Conservation (phyloP, 2,113 vertebrate species). For the Pantherophis guttatus region DNA sequence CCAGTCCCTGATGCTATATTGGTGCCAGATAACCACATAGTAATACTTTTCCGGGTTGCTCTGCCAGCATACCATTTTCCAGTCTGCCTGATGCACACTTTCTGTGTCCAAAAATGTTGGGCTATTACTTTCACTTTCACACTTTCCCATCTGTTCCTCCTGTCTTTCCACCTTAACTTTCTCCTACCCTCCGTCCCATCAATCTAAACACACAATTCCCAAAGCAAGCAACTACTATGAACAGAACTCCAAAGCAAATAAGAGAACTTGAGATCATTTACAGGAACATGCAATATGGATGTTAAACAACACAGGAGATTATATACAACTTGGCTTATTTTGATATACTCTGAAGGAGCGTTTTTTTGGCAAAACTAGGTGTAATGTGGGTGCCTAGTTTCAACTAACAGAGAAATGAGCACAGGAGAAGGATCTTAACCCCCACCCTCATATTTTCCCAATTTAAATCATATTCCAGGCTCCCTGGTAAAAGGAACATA, state of each 20-base stretch:
- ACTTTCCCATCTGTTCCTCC: not conserved
- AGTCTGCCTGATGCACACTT: not conserved
- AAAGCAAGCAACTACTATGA: not conserved
- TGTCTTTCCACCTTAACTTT: not conserved
- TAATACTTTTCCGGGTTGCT: not conserved
- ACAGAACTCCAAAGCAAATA: not conserved
- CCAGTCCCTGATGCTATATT: not conserved
- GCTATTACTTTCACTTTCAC: not conserved
- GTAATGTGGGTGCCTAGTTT: not conserved
- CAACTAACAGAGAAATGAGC: not conserved
- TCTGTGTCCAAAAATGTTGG: not conserved
- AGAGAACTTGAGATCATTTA: not conserved
- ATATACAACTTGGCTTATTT: not conserved
- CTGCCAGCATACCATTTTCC: not conserved
- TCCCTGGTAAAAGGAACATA: not conserved
- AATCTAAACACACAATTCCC: not conserved
- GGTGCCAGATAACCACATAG: not conserved
- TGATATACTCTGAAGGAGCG: not conserved
- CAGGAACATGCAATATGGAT: not conserved
- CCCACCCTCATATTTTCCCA: not conserved
- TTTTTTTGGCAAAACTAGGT: not conserved
- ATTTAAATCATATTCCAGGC: not conserved
- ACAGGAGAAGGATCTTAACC: not conserved
- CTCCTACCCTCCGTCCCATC: not conserved
- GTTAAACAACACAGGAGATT: not conserved